Base-by-base conservation (phyloP, 1,140 invertebrate species). In the Orchestia grillus region DNA sequence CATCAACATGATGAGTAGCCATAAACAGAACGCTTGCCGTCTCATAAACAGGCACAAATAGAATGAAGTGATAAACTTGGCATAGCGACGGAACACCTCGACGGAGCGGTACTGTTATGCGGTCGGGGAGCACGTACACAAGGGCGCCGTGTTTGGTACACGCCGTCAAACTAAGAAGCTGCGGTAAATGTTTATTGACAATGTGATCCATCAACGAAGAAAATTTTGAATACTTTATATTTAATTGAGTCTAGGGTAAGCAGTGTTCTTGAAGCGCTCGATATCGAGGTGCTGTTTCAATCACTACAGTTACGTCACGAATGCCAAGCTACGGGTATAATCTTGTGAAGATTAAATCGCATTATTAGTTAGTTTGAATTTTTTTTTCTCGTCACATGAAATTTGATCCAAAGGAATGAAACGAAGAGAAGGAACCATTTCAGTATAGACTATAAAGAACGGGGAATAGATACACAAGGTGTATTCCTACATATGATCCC, bases 91-190 rank as follows among this genome's bases (percentile, higher is more conserved):
- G 41, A 42, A 90, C 88, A 42, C 88, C 43, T 41, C 4, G 42
- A 90, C 87, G 88, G 41, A 90, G 42, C 88, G 43, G 88, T 90
- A 90, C 88, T 90, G 41, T 90, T 90, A 90, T 77, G 62, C 62
- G 28, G 62, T 28, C 62, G 62, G 62, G 36, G 62, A 36, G 62
- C 62, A 77, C 62, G 62, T 36, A 77, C 28, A 77, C 15, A 28
- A 77, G n/a, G n/a, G 62, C 11, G 36, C 62, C 3, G 62, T 77
- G 62, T 77, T 23, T 77, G 62, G 62, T 77, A 28, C 62, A 77
- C 11, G 28, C 28, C 11, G 36, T 77, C 11, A 77, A 77, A 77
- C 11, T 23, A 77, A 77, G 11, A 77, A 36, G 11, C 11, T 36
- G 62, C 1, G 62, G 11, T 36, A 77, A 28, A 77, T 77, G 62